Evolutionary conservation across 1,140 invertebrate genomes (phyloP), one percentile per base, ranked within the genome.

Genomic region (Globodera rostochiensis): DNA sequence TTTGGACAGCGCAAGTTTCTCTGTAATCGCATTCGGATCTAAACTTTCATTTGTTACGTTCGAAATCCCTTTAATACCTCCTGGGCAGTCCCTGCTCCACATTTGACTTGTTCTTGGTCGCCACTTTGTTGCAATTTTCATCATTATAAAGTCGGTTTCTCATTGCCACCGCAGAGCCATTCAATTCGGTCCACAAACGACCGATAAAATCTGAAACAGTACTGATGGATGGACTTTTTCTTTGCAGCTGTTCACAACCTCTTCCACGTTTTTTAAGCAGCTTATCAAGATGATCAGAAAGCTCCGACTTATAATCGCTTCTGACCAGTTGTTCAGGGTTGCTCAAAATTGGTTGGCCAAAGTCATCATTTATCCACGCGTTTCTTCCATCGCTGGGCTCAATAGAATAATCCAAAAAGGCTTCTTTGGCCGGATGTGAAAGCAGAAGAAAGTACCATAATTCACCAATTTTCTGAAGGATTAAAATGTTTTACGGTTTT

Each of bases 381-480:
- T 46, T 53, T 25, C 77, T 81, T 4, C 81, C 73, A 45, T 77
- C 47, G 21, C 80, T 47, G n/a, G 69, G 69, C 25, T 36, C 69
- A 71, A 47, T 74, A 6, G 60, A 69, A 46, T 83, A 73, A 36
- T 86, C 85, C 11, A 85, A 25, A 60, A 47, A 82, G n/a, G 77
- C 80, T 57, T 85, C 84, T 57, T 77, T 70, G n/a, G 84, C 73
- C 13, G 84, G 84, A 85, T 85, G 84, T 25, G 84, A 85, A 45
- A 85, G 69, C 19, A 77, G 70, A 66, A 87, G 79, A 71, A 80
- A 85, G 60, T 87, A 64, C 84, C 84, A 85, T 19, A 85, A 64
- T 36, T 67, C 13, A 15, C 66, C 50, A 13, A 85, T 74, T 70
- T 70, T n/a, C 25, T 79, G 36, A 25, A 79, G 11, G 19, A 21